phyloP scores from a whole-genome alignment of 2,888 invertebrate genomes.

The Zygaena filipendulae region DNA sequence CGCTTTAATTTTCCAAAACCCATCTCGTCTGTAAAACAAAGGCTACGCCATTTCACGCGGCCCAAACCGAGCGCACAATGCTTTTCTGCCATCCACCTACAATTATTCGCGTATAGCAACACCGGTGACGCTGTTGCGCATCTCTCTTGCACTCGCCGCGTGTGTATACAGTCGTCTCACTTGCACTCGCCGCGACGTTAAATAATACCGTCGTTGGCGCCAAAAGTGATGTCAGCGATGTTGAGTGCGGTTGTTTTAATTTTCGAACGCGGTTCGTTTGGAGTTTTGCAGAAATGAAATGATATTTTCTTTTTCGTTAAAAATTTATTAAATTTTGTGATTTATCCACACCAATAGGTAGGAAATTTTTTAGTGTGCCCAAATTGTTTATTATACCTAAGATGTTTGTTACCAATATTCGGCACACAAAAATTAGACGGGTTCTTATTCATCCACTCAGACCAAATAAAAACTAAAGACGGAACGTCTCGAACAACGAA shows the following conservation, averaged over 20 bases:
- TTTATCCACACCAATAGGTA: too few species aligned
- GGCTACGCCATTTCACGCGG: constrained; percentile 58
- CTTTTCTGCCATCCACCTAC: constrained; percentile 41
- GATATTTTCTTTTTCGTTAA: too few species aligned
- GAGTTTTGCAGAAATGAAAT: too few species aligned
- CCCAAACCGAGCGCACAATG: constrained; percentile 61
- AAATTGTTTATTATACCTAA: constrained; percentile 31
- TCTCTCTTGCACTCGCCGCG: constrained; percentile 31
- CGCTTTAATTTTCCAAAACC: constrained; percentile 62
- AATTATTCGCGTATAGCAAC: constrained; percentile 40
- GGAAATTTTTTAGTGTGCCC: constrained; percentile 24
- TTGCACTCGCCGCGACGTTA: constrained; percentile 24
- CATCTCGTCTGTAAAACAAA: constrained; percentile 50
- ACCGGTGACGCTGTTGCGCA: constrained; percentile 32
- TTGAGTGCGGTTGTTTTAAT: constrained; percentile 57
- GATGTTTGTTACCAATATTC: constrained; percentile 22
- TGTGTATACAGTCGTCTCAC: too few species aligned
- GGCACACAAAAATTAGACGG: too few species aligned
- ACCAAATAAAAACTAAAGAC: too few species aligned
- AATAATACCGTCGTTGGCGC: constrained; percentile 27
- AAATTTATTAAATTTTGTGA: too few species aligned
- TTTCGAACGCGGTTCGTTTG: constrained; percentile 58
- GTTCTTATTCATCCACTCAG: too few species aligned
- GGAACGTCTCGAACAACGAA: too few species aligned
- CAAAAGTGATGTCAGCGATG: constrained; percentile 45